phyloP scores from a whole-genome alignment of 23 tunicate species.

The Trididemnum nubilum region DNA sequence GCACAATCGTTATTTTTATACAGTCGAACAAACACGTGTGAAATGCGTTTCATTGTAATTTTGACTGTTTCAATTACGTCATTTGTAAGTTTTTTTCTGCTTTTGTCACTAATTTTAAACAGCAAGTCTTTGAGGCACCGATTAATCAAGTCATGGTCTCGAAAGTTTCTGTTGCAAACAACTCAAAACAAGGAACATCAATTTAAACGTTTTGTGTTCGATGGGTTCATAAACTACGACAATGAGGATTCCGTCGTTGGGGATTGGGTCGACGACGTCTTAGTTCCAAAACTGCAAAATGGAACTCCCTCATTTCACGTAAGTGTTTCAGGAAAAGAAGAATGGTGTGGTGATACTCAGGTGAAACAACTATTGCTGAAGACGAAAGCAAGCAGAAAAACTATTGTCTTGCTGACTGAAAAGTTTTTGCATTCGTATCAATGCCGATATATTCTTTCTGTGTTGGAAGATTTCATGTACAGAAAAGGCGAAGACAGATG shows the following conservation, averaged over 20 bases:
- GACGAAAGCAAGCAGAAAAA: conserved; percentile 13
- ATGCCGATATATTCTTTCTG: not conserved
- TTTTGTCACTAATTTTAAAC: not conserved
- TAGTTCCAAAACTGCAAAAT: not conserved
- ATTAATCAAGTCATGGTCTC: not conserved
- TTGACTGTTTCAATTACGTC: not conserved
- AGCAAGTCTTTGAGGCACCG: not conserved
- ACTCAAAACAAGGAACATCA: not conserved
- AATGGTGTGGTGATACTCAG: conserved; percentile 9
- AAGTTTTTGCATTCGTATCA: not conserved
- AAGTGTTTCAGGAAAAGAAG: not conserved
- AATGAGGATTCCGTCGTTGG: not conserved
- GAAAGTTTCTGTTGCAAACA: not conserved
- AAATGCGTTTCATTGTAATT: not conserved
- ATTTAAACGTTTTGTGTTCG: not conserved
- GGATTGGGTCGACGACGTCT: not conserved
- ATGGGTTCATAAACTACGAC: conserved; percentile 1
- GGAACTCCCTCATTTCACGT: not conserved
- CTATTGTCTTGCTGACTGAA: not conserved
- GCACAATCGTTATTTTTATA: not conserved
- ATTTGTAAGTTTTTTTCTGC: not conserved
- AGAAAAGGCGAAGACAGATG: not conserved
- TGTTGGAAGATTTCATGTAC: not conserved
- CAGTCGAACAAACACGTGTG: not conserved
- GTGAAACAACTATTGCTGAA: not conserved